Evolutionary conservation across 2,888 invertebrate species (phyloP), one percentile per base, ranked within the genome.

Genomic region (Epicampocera succincta): DNA sequence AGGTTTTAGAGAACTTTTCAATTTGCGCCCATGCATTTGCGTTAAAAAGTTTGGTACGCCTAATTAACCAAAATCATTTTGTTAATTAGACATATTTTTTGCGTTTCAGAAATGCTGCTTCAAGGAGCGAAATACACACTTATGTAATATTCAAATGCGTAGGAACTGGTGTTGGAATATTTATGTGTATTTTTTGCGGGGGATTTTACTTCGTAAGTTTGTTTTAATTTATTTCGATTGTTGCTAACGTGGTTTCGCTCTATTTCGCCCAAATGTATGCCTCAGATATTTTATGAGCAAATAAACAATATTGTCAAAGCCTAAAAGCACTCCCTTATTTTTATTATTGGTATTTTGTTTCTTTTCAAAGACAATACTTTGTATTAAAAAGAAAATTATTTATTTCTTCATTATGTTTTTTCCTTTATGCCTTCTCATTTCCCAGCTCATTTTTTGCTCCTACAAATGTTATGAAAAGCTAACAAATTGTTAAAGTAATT

Each of bases 251-350:
- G 15, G 1, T 50, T 46, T 17, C 29, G 42, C 15, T 42, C 6
- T 52, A 38, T 52, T 60, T 38, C 1, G 12, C 73, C 76, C 61
- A 46, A 73, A 63, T 63, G 61, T 65, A 81, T 63, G 42, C 68
- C 58, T 38, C 48, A 56, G 12, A 38, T 42, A 40, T 33, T 17
- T 63, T 48, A n/a, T 11, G 25, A 44, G 40, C 12, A 46, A n/a
- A 33, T 40, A 48, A n/a, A 13, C 58, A 65, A 25, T 50, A 11
- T 58, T 33, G 44, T 13, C 42, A 68, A 76, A 48, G 66, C 75
- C 75, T 48, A 21, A 25, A 75, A 76, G 40, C 76, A 63, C 72
- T 58, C 72, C 73, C 66, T 75, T 66, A 60, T 46, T 74, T 54
- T 25, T 19, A 17, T 17, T 29, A 17, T 17, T 29, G 19, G 19